Base-by-base conservation (phyloP, 1,140 invertebrate species). In the Lepidurus arcticus region DNA sequence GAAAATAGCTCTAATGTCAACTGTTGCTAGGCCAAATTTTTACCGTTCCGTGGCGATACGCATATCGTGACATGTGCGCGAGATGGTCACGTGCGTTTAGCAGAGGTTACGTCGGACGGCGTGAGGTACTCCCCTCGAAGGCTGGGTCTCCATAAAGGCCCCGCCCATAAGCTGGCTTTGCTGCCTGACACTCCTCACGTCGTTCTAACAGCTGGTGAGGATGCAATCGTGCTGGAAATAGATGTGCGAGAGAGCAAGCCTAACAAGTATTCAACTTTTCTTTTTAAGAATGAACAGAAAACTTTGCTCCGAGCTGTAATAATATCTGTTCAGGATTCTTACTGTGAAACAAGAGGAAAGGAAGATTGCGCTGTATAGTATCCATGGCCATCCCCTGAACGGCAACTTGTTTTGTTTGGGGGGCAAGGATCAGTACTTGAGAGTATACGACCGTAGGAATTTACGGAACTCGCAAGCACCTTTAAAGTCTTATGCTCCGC, bases 141-240 rank as follows among this genome's bases (percentile, higher is more conserved):
- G 82, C 83, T 96, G 76, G 91, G 90, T 21, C 86, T 89, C 26
- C 94, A 96, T 85, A 84, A 86, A 76, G 89, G 89, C 79, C 87
- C 93, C 44, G 91, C 91, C 76, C 93, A 95, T 84, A 95, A 94
- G 87, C 85, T 96, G 80, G 88, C 92, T 78, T 86, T 93, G 78
- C 88, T 91, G 81, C 85, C 88, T 21, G 90, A 92, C 78, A 91
- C 90, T 79, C 92, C 93, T 10, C 90, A 95, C 83, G 85, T 92
- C 21, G 86, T 98, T 76, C 87, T 97, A 10, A 95, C 92, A 81
- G 94, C 90, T 82, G 95, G 95, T 9, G 95, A 97, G 87, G 96
- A 98, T 88, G 92, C 90, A 1, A 85, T 90, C 73, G 90, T 96
- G 4, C 88, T 92, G 81, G 89, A 90, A 80, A 91, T 94, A 80